phyloP scores from a whole-genome alignment of 2,888 invertebrate species.

The Biston betularia region DNA sequence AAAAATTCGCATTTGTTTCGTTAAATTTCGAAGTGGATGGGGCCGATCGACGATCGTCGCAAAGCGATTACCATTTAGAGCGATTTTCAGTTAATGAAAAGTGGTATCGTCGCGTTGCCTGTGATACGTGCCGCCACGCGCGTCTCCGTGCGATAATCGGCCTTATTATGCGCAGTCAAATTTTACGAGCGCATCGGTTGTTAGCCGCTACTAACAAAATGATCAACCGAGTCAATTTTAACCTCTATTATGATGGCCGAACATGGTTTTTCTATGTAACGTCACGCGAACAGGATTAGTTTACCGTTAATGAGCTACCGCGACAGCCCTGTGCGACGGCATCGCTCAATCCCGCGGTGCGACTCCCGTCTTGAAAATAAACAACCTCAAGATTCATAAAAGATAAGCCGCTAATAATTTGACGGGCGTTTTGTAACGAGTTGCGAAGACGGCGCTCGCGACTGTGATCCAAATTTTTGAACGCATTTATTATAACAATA shows the following conservation, averaged over 20 bases:
- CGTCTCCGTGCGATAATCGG: conserved; percentile 73
- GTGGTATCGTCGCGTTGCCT: conserved; percentile 66
- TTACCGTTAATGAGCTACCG: conserved; percentile 64
- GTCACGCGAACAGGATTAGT: conserved; percentile 64
- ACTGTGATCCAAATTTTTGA: conserved; percentile 60
- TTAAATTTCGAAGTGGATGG: conserved; percentile 67
- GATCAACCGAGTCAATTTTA: conserved; percentile 76
- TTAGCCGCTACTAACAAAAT: conserved; percentile 77
- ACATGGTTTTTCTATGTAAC: conserved; percentile 68
- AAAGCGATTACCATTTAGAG: conserved; percentile 78
- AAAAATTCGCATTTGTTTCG: conserved; percentile 74
- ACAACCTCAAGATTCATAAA: conserved; percentile 55
- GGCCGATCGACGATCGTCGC: conserved; percentile 63
- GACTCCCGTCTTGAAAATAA: conserved; percentile 50
- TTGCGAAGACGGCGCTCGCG: conserved; percentile 63
- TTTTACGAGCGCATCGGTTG: conserved; percentile 82
- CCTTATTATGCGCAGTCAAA: conserved; percentile 84
- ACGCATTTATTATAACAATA: conserved; percentile 68
- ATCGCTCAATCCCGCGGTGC: conserved; percentile 41
- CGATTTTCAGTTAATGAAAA: conserved; percentile 81
- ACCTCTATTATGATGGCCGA: conserved; percentile 68
- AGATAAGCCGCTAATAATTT: conserved; percentile 66
- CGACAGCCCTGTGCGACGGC: conserved; percentile 46
- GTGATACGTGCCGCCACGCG: conserved; percentile 68
- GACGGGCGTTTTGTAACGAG: conserved; percentile 64